Percentiles rank a stretch among this genome's conserved stretches.
Evolutionary conservation across 2,888 invertebrate genomes (phyloP).

Genomic region (Hemicrepidius hirtus): DNA sequence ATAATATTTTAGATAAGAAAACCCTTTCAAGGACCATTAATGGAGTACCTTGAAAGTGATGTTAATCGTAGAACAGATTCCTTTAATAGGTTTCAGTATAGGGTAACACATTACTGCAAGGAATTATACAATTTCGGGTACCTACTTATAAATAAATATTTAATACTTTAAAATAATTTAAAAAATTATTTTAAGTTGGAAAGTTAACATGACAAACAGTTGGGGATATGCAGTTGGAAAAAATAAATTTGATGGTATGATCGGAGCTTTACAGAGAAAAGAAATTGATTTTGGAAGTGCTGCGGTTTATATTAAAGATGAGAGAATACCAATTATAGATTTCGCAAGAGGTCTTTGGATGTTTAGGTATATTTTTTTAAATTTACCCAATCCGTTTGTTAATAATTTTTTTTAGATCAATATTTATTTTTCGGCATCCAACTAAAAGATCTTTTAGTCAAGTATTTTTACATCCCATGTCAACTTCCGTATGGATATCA

Average conservation of each 20-base stretch:
- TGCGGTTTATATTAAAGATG: slow-evolving; percentile 62
- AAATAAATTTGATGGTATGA: slow-evolving; percentile 63
- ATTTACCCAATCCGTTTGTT: no score
- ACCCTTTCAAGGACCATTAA: slow-evolving; percentile 1
- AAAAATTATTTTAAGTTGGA: slow-evolving; percentile 68
- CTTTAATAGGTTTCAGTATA: slow-evolving; percentile 79
- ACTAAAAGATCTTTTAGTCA: slow-evolving; percentile 76
- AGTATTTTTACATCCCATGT: slow-evolving; percentile 79
- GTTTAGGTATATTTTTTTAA: no score
- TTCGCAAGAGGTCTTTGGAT: slow-evolving; percentile 64
- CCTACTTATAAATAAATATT: no score
- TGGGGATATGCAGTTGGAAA: slow-evolving; percentile 66
- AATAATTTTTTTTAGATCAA: slow-evolving; percentile 65
- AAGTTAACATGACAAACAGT: slow-evolving; percentile 67
- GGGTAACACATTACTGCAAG: slow-evolving; percentile 75
- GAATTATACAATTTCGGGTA: slow-evolving; percentile 82
- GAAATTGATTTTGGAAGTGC: slow-evolving; percentile 63
- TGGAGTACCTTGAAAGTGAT: slow-evolving; percentile 34
- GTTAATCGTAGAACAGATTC: slow-evolving; percentile 75
- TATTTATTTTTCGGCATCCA: slow-evolving; percentile 82
- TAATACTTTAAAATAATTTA: no score
- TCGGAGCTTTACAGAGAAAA: slow-evolving; percentile 60
- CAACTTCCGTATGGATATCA: slow-evolving; percentile 76
- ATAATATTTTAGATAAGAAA: no score
- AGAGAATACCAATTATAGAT: slow-evolving; percentile 61